Base-by-base conservation (phyloP, 2,797 vertebrate species). In the Salarias fasciatus region DNA sequence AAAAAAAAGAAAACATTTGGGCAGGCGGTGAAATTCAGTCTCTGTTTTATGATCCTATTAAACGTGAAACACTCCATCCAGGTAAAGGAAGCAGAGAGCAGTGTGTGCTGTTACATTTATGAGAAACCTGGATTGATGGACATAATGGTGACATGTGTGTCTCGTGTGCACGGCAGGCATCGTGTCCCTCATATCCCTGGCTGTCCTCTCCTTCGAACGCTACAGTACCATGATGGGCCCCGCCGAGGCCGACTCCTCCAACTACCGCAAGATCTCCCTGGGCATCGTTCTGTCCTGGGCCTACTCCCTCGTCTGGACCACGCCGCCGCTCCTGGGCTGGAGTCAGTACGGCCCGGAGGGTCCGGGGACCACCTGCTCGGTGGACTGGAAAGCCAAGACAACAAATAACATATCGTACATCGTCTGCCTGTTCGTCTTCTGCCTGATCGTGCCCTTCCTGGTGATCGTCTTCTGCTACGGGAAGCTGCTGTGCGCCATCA, bases 391-490 rank as follows among this genome's bases (percentile, higher is more conserved):
- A 6, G 84, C 87, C 68, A 92, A 83, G 69, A 93, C 92, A 0
- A 57, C 86, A 3, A 93, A 91, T 53, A 94, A 89, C 31, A 31
- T 91, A 0, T 95, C 93, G 33, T 95, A 94, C 77, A 94, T 95
- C 62, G 37, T 95, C 69, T 94, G 92, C 72, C 92, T 95, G 43
- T 95, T 95, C 60, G 35, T 93, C 68, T 95, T 95, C 82, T 95
- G 93, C 85, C 88, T 95, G 35, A 63, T 92, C 2, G 55, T 92
- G 40, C 93, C 95, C 0, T 95, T 95, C 73, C 37, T 91, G 50
- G 77, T 95, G 82, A 94, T 93, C 42, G 75, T 94, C 31, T 93
- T 89, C 86, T 94, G 88, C 28, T 94, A 94, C 0, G 92, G 92
- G 59, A 94, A 91, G 85, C 90, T 95, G 72, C 78, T 95, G 75